Conservation (phyloP, 2,797 vertebrate species). For the Australoheros facetus region DNA sequence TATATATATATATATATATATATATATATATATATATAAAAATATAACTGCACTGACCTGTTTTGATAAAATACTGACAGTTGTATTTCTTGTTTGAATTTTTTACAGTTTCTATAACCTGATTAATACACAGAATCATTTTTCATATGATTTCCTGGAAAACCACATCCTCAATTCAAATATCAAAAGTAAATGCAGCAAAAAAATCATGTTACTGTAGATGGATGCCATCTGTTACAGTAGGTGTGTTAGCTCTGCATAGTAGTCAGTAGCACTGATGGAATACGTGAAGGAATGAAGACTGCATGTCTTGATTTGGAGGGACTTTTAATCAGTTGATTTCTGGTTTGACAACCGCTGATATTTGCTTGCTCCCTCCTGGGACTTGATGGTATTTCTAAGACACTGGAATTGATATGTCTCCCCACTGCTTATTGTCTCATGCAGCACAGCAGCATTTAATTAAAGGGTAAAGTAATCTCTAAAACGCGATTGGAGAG, state of each 20-base stretch:
- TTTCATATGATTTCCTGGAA: background rate
- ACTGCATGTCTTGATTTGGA: background rate
- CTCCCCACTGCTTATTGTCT: conserved; percentile 59
- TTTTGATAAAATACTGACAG: background rate
- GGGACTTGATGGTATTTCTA: conserved; percentile 70
- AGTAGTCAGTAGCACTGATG: background rate
- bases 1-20: no score
- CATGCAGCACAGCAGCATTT: conserved; percentile 57
- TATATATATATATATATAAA: no score
- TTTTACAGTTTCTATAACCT: background rate
- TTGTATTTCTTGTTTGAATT: background rate
- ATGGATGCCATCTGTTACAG: background rate
- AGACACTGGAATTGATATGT: conserved; percentile 59
- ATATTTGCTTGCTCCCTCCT: conserved; percentile 66
- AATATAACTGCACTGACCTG: background rate
- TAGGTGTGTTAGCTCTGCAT: background rate
- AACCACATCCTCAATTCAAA: background rate
- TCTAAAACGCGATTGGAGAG: conserved; percentile 38
- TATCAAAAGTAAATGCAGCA: background rate
- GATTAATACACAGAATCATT: background rate
- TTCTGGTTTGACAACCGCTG: conserved; percentile 54
- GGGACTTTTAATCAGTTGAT: conserved; percentile 39
- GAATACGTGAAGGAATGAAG: background rate
- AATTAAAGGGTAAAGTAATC: conserved; percentile 77
- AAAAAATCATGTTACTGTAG: background rate